Evolutionary conservation across 2,797 vertebrate genomes (phyloP), one percentile per base, ranked within the genome.

Genomic region (Pangasius krempfi): DNA sequence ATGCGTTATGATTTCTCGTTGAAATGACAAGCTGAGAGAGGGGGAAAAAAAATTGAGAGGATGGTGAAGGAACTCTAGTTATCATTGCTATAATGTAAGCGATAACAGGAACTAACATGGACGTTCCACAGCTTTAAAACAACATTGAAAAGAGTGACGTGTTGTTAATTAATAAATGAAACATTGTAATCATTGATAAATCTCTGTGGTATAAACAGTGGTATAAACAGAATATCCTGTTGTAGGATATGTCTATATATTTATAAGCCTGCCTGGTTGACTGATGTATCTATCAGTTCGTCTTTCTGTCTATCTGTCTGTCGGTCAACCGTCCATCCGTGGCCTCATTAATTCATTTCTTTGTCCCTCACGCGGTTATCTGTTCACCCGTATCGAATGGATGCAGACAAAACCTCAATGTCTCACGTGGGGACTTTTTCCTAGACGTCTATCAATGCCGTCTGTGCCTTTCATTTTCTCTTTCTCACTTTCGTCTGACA

Each of bases 271-370:
- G 50, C 6, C 16, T 18, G 25, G 12, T 44, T 78, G 44, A 52
- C 47, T 78, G 52, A 40, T 82, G 3, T 27, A 40, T 27, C 33
- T 62, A 40, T 84, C 81, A 18, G 14, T 66, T 7, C 8, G 40
- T 50, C 14, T 37, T 22, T 68, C 27, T 66, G 27, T 82, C 68
- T 70, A 40, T 72, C 37, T 83, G 78, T 87, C 54, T 37, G 64
- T 30, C 30, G 66, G 80, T 88, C 88, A 85, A 3, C 37, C 40
- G 66, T 47, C 66, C 56, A 84, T 86, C 90, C 79, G 64, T 88
- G 90, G 50, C 81, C 76, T 85, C 68, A 78, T 89, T 91, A 80
- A 88, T 88, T 89, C 85, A 30, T 52, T 85, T 52, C 73, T 89
- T 82, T 87, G 85, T 83, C 81, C 82, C 78, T 86, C n/a, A 2